phyloP scores from a whole-genome alignment of 1,140 invertebrate genomes.

The Drosophila sucinea region DNA sequence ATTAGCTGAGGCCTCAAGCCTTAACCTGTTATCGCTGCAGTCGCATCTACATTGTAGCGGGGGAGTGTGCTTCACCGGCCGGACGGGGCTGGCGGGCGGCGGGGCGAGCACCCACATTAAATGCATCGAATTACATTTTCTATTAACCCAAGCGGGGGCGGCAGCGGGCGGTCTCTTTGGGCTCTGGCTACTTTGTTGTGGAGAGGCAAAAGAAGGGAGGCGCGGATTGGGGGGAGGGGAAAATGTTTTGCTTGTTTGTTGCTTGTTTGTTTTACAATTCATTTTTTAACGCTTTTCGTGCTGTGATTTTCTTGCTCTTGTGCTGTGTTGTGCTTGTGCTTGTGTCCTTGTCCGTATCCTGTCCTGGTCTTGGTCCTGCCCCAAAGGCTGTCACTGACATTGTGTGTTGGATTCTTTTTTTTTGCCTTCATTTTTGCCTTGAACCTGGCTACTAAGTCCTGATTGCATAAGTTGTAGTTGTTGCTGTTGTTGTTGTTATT shows the following conservation, averaged over 20 bases:
- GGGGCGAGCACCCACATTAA: constrained; percentile 61
- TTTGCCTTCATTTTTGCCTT: constrained; percentile 17
- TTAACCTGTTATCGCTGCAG: constrained; percentile 23
- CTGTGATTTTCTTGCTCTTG: constrained; percentile 65
- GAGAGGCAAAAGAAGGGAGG: not conserved
- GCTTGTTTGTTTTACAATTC: constrained; percentile 79
- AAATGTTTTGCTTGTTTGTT: constrained; percentile 75
- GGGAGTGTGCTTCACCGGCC: no score
- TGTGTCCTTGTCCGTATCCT: constrained; percentile 12
- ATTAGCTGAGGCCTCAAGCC: constrained; percentile 65
- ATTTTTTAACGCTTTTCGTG: constrained; percentile 76
- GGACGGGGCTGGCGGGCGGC: not conserved
- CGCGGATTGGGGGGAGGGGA: constrained; percentile 27
- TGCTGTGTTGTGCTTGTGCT: not conserved
- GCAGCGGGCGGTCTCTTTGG: constrained; percentile 25
- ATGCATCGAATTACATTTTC: constrained; percentile 80
- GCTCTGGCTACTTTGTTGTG: constrained; percentile 66
- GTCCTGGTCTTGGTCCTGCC: not conserved
- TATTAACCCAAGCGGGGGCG: constrained; percentile 58
- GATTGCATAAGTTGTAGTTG: constrained; percentile 77
- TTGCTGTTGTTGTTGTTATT: constrained; percentile 69
- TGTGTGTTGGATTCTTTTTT: not conserved
- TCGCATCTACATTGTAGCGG: constrained; percentile 4
- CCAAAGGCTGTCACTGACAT: constrained; percentile 6
- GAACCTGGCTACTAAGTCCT: constrained; percentile 47